Evolutionary conservation across 2,888 invertebrate genomes (phyloP).

Genomic region (Chrysomela aeneicollis): DNA sequence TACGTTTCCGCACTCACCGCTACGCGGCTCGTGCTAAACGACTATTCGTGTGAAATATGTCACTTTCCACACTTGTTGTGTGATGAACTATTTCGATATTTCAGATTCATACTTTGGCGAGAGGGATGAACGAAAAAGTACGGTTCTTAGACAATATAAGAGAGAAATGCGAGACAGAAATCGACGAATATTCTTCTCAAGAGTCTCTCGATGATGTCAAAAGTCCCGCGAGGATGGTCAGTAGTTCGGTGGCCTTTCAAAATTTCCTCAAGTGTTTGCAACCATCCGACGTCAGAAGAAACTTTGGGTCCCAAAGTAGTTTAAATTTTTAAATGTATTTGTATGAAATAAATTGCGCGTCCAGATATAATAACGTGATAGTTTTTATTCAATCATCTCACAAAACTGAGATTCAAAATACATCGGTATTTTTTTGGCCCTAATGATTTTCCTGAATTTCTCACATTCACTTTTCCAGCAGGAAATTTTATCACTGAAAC

Average conservation of each 20-base stretch:
- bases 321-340: constrained; percentile 23
- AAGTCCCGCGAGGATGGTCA: constrained; percentile 48
- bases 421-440: constrained; percentile 34
- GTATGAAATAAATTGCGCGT: not conserved
- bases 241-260: constrained; percentile 54
- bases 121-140: constrained; percentile 45
- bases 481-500: constrained; percentile 39
- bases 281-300: constrained; percentile 24
- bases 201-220: constrained; percentile 38
- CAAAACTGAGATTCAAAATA: constrained; percentile 49
- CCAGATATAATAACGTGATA: not conserved
- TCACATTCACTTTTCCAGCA: constrained; percentile 39
- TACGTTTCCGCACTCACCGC: too few relatives aligned
- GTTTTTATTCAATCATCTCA: constrained; percentile 17
- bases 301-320: constrained; percentile 29
- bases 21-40: too few relatives aligned
- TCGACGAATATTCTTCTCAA: constrained; percentile 36
- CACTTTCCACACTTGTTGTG: too few relatives aligned
- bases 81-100: too few relatives aligned
- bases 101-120: constrained; percentile 45
- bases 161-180: constrained; percentile 30
- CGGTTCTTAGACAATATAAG: constrained; percentile 40
- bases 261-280: constrained; percentile 49
- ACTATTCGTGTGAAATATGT: too few relatives aligned
- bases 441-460: constrained; percentile 36